Conservation (phyloP, 2,797 vertebrate species). For the Enteromius paludinosus region DNA sequence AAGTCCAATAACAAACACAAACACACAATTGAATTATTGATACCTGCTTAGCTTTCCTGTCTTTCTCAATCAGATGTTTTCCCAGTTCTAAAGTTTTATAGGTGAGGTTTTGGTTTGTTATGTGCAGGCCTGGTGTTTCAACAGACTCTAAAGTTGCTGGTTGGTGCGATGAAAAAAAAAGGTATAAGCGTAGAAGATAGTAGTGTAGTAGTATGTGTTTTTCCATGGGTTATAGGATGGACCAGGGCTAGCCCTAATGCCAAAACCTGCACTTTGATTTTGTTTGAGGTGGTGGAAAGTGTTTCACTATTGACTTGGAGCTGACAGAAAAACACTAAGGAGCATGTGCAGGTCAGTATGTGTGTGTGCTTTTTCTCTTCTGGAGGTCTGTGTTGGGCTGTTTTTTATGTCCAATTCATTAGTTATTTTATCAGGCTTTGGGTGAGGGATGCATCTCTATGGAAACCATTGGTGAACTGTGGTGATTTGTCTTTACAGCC, state of each 20-base stretch:
- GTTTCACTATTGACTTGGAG: constrained; percentile 66
- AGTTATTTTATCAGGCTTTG: constrained; percentile 76
- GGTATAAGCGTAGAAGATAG: background rate
- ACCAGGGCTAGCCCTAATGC: background rate
- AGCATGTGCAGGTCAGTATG: constrained; percentile 72
- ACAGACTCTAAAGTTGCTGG: constrained; percentile 63
- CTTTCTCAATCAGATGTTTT: constrained; percentile 16
- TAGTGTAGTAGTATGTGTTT: background rate
- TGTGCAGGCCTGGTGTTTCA: constrained; percentile 74
- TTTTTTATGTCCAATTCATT: constrained; percentile 77
- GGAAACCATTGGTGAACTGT: constrained; percentile 78
- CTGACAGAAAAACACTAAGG: constrained; percentile 63
- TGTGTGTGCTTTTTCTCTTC: constrained; percentile 41
- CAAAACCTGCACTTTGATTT: too few relatives aligned
- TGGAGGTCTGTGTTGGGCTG: constrained; percentile 74
- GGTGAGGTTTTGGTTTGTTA: constrained; percentile 72
- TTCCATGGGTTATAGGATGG: background rate
- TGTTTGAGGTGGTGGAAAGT: constrained; percentile 43
- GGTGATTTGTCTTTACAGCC: constrained; percentile 77
- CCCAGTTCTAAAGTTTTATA: constrained; percentile 43
- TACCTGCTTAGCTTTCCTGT: constrained; percentile 22
- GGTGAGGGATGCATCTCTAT: constrained; percentile 79
- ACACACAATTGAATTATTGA: constrained; percentile 44
- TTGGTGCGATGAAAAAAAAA: background rate
- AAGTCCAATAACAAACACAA: constrained; percentile 50